A percentile compares a stretch with the other conserved stretches of the same genome.
These are phyloP conservation scores for Rhyacophila evoluta DNA, from an alignment of 2,888 invertebrate genomes.

Conservation along the genomic window DNA sequence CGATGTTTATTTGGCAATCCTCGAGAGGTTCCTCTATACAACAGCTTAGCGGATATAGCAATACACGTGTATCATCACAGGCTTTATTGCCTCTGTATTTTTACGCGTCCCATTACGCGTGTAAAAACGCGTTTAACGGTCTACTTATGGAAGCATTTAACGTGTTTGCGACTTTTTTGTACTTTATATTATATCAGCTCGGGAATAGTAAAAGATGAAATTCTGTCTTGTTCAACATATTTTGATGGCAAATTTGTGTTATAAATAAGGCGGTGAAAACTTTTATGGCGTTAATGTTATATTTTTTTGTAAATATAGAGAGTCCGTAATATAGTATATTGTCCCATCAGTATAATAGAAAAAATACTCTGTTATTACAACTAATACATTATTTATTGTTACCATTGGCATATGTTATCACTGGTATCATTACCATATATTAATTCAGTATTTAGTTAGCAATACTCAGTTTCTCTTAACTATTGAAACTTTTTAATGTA, in stretches of 20 bases:
- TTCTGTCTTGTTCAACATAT: not conserved
- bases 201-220: not conserved
- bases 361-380: no score
- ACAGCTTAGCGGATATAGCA: not conserved
- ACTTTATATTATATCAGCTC: no score
- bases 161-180: not conserved
- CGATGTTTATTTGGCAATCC: slow-evolving; percentile 13
- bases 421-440: no score
- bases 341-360: no score
- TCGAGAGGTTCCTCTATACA: not conserved
- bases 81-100: slow-evolving; percentile 10
- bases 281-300: no score
- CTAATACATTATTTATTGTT: no score
- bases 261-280: not conserved
- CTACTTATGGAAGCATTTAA: not conserved
- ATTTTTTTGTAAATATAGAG: no score
- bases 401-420: no score
- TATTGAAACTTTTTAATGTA: no score
- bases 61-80: slow-evolving; percentile 3
- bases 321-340: no score
- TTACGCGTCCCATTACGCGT: not conserved
- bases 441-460: no score
- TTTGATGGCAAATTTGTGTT: not conserved
- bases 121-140: slow-evolving; percentile 6
- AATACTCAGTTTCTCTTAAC: no score